Evolutionary conservation across 2,113 vertebrate species (phyloP), one percentile per base, ranked within the genome.

Genomic region (Pipra filicauda): DNA sequence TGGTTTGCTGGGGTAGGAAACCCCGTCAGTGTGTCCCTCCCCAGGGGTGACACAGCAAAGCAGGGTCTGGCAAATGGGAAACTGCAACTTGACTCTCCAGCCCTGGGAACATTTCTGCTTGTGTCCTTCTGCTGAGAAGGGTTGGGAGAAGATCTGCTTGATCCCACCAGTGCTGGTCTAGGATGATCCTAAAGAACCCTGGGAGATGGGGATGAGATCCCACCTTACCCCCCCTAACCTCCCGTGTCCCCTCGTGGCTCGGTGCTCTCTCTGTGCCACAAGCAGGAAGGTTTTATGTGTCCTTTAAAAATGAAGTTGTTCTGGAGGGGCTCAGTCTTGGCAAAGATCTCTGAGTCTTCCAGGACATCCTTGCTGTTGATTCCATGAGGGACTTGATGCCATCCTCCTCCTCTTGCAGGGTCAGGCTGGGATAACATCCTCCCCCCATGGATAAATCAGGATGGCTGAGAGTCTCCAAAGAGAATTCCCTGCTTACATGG

Each of bases 201-300:
- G 8, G 69, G 62, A 33, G 70, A 27, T 11, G 15, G 30, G 55
- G 28, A 11, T 33, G 52, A 52, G 48, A 27, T 39, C 33, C 58
- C 6, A 7, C 28, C 43, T 33, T 23, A 2, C 5, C 65, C 31
- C 27, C 18, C 20, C 67, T 15, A 11, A 19, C 9, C 30, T 70
- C 12, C 46, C 3, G 2, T 13, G 12, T 26, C 23, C 43, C 2
- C 12, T 75, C 43, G 23, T 1, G 1, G 28, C 74, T 41, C 2
- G 48, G 18, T 58, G 15, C 31, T 67, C 43, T 16, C 44, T 7
- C 44, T 59, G 14, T 27, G 23, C 48, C 48, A 51, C 48, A 12
- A 15, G 35, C 26, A 16, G 18, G 5, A 15, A 30, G 5, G 18
- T 35, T 44, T 52, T 20, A 18, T 8, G 4, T 24, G 46, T 23